These are phyloP conservation scores for Trigoniulus corallinus DNA, from an alignment of 1,140 invertebrate genomes.

Conservation along the genomic window DNA sequence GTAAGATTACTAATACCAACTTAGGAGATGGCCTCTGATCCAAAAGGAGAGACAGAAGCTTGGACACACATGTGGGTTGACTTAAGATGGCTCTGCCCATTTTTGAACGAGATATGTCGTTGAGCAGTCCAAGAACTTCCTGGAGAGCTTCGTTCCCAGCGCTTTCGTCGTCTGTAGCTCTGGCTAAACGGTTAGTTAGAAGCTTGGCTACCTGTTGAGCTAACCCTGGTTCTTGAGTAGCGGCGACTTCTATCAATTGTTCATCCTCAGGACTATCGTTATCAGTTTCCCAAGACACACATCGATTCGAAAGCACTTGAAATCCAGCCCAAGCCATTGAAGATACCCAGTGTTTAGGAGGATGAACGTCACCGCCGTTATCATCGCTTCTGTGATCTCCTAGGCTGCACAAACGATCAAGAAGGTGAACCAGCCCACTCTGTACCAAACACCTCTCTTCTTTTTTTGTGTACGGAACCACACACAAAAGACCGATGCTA, in stretches of 20 bases:
- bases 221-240: slow-evolving; percentile 15
- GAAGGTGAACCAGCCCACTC: slow-evolving; percentile 25
- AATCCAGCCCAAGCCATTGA: slow-evolving; percentile 29
- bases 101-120: slow-evolving; percentile 22
- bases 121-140: slow-evolving; percentile 26
- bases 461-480: slow-evolving; percentile 27
- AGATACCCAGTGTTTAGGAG: slow-evolving; percentile 20
- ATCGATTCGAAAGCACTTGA: slow-evolving; percentile 26
- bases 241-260: background rate
- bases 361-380: slow-evolving; percentile 17
- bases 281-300: slow-evolving; percentile 27
- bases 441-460: slow-evolving; percentile 27
- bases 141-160: slow-evolving; percentile 25
- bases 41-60: slow-evolving; percentile 25
- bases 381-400: slow-evolving; percentile 18
- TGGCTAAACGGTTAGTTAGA: slow-evolving; percentile 25
- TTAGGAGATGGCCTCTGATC: slow-evolving; percentile 28
- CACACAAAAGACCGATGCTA: slow-evolving; percentile 26
- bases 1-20: slow-evolving; percentile 26
- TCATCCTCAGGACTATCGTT: slow-evolving; percentile 16
- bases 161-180: slow-evolving; percentile 26
- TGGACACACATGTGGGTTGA: slow-evolving; percentile 28
- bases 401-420: slow-evolving; percentile 26
- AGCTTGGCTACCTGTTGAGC: slow-evolving; percentile 26
- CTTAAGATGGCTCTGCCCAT: slow-evolving; percentile 28